Evolutionary conservation across 2,888 invertebrate species (phyloP), one percentile per base, ranked within the genome.

Genomic region (Pycnomerus fuliginosus): DNA sequence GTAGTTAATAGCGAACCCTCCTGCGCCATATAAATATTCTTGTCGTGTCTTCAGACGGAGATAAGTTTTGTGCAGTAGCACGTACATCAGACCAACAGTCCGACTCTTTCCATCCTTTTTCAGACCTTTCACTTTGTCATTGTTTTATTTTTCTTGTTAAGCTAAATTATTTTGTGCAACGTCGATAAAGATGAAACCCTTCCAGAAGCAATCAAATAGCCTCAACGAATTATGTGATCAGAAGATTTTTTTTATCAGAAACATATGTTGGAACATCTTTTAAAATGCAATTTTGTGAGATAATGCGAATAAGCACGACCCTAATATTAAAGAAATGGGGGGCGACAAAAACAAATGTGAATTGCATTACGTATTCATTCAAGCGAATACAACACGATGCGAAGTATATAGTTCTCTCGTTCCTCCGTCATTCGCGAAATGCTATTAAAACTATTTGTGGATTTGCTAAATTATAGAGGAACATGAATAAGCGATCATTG

Each of bases 1-100:
- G 65, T 63, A 62, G 62, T 62, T 60, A 60, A 60, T 57, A 55
- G 55, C 51, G 54, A 57, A 58, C 56, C 60, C 64, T 62, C 61
- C 58, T 49, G 55, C 50, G 61, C 75, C 74, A 74, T 74, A 78
- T 78, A 78, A 78, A 78, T 78, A 79, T 78, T 77, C 78, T 74
- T 75, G 76, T 76, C 78, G 76, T 51, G 52, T 56, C 53, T 51
- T 55, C 44, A 49, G 48, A 37, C 50, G 50, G 50, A 55, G 54
- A 56, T 56, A 49, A 56, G 53, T 53, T 56, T 55, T 48, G 53
- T 60, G 56, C 44, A 43, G 38, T 43, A 47, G 44, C 44, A 46
- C 46, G 52, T 49, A 45, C 44, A 49, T 49, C 49, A 49, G 44
- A 29, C 47, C 42, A 46, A 46, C 46, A 47, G 44, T 31, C 42